Evolutionary conservation across 1,140 invertebrate genomes (phyloP), one percentile per base, ranked within the genome.

Genomic region (Pseudomyrmex gracilis): DNA sequence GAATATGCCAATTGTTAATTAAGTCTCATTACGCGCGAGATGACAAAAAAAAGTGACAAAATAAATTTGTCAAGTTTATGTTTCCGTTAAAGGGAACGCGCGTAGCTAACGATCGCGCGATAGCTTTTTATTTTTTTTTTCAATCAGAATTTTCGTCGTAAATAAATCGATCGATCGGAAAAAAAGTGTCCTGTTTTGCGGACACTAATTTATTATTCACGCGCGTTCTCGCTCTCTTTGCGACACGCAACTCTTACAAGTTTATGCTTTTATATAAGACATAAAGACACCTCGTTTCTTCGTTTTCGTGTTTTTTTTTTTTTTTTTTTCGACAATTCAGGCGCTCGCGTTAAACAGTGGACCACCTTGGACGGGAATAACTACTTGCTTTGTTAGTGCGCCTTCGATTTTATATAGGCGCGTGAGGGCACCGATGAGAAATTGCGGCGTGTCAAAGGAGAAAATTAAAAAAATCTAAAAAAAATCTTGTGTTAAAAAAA

Each of bases 381-480:
- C 13, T 34, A 67, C 24, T 22, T 67, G n/a, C 24, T 12, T 77
- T 49, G 34, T 3, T 77, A 55, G 24, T 67, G 17, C 49, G 12
- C 34, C 20, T 77, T 53, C 15, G 22, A 77, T n/a, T 20, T 45
- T n/a, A 20, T 13, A 9, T n/a, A 55, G 34, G 13, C 12, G 49
- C 22, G 2, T 49, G 8, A n/a, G 9, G 13, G 63, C 34, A 9
- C 15, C 63, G 49, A 55, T 77, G 47, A 77, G 34, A 68, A 77
- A 77, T 67, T 7, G 66, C 15, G 63, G 24, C 4, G 13, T 20
- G 13, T 20, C 47, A 9, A 43, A 20, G 24, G 43, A 51, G 9
- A 51, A 24, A 66, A n/a, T 77, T 55, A 55, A 77, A 67, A 34
- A 34, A 7, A 63, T 13, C 58, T 74, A 45, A 55, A 77, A 67